Conservation (phyloP, 2,113 vertebrate genomes). For the Lophochroa leadbeateri region DNA sequence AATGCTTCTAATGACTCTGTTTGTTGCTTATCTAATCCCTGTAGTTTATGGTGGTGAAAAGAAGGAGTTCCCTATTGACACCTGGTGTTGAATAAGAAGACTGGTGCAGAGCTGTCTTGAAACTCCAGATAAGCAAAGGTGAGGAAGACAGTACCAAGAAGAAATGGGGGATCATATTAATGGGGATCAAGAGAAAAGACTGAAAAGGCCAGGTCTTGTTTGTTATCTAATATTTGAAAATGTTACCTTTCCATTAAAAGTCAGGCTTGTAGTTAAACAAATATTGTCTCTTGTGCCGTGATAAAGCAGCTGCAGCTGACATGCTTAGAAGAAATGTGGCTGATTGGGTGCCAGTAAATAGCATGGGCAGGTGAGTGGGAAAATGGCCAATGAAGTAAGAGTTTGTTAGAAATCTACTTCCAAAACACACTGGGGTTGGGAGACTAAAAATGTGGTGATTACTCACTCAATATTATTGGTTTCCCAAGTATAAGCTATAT, state of each 20-base stretch:
- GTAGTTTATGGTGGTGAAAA: background rate
- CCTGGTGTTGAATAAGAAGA: background rate
- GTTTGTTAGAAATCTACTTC: background rate
- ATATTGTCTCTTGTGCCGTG: background rate
- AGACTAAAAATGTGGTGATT: background rate
- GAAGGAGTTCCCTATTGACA: background rate
- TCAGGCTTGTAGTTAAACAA: background rate
- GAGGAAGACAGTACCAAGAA: background rate
- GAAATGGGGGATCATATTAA: background rate
- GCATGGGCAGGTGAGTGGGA: background rate
- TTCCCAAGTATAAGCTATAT: background rate
- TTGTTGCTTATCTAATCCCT: constrained; percentile 52
- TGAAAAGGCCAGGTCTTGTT: background rate
- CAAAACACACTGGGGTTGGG: background rate
- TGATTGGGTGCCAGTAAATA: background rate
- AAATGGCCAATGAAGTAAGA: background rate
- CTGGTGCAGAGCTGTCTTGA: background rate
- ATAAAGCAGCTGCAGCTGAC: background rate
- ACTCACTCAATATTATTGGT: background rate
- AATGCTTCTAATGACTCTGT: constrained; percentile 68
- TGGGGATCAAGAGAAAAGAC: background rate
- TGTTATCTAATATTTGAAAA: background rate
- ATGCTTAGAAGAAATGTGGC: background rate
- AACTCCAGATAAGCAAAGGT: background rate
- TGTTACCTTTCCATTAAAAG: background rate